A percentile compares a stretch with the other conserved stretches of the same genome.
Evolutionary conservation across 1,140 invertebrate genomes (phyloP).

Genomic region (Tetramorium simillimum): DNA sequence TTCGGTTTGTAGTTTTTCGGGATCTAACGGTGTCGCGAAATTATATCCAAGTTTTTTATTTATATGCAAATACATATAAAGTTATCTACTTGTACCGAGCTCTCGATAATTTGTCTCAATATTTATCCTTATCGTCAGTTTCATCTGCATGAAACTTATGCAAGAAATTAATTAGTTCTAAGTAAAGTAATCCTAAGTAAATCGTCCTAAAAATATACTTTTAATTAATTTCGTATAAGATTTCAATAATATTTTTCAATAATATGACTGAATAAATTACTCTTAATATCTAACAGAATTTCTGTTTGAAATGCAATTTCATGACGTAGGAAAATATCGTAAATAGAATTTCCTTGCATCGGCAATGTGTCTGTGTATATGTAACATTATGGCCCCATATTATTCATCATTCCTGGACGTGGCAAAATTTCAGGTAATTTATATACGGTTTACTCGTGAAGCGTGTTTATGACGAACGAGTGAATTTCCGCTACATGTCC

Average conservation of each 20-base stretch:
- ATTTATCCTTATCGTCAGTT: neutral
- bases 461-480: constrained; percentile 46
- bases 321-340: constrained; percentile 4
- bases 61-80: constrained; percentile 12
- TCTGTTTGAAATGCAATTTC: constrained; percentile 36
- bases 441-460: constrained; percentile 41
- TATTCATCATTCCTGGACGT: constrained; percentile 47
- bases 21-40: neutral
- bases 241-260: neutral
- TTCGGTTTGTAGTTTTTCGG: constrained; percentile 74
- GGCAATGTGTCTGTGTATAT: constrained; percentile 9
- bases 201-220: neutral
- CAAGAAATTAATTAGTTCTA: constrained; percentile 16
- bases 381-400: constrained; percentile 41
- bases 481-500: constrained; percentile 50
- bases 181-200: neutral
- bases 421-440: constrained; percentile 49
- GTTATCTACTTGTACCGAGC: neutral
- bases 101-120: constrained; percentile 23
- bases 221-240: neutral
- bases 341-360: constrained; percentile 38
- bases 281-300: constrained; percentile 21
- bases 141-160: neutral
- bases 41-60: constrained; percentile 26
- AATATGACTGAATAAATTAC: neutral